Evolutionary conservation across 1,140 invertebrate genomes (phyloP).

Genomic region (Drosophila bocki): DNA sequence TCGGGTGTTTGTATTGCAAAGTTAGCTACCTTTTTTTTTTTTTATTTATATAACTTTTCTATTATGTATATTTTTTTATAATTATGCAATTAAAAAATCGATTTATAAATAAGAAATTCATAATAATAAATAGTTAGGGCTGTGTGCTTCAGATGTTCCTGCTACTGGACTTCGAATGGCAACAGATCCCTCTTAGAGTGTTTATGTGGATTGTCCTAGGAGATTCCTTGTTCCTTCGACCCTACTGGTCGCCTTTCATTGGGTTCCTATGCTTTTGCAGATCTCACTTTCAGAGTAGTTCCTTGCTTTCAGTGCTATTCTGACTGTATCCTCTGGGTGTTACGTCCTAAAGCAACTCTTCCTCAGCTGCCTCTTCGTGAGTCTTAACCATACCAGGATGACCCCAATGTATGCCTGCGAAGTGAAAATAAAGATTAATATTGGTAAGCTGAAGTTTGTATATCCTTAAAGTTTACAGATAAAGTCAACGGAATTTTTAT

Average conservation of each 20-base stretch:
- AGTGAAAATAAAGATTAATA: neutral
- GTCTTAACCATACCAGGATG: neutral
- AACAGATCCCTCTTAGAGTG: neutral
- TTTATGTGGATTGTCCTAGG: neutral
- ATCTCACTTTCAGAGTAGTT: neutral
- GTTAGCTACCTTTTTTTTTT: neutral
- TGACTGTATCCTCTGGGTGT: neutral
- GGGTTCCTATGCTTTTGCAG: neutral
- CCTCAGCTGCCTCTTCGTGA: neutral
- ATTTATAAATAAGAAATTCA: neutral
- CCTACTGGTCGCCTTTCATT: neutral
- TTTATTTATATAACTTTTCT: neutral
- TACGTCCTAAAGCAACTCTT: neutral
- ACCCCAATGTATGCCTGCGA: neutral
- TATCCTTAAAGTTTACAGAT: too few species aligned
- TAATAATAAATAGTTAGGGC: neutral
- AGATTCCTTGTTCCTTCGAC: neutral
- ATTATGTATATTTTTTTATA: neutral
- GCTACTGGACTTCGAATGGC: neutral
- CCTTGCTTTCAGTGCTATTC: neutral
- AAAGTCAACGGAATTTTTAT: too few species aligned
- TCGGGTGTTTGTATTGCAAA: too few species aligned
- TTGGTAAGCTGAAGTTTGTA: too few species aligned
- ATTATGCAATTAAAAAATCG: too few species aligned
- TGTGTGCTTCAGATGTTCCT: neutral